These are phyloP conservation scores for Pherbina coryleti DNA, from an alignment of 2,888 invertebrate species.

Conservation along the genomic window DNA sequence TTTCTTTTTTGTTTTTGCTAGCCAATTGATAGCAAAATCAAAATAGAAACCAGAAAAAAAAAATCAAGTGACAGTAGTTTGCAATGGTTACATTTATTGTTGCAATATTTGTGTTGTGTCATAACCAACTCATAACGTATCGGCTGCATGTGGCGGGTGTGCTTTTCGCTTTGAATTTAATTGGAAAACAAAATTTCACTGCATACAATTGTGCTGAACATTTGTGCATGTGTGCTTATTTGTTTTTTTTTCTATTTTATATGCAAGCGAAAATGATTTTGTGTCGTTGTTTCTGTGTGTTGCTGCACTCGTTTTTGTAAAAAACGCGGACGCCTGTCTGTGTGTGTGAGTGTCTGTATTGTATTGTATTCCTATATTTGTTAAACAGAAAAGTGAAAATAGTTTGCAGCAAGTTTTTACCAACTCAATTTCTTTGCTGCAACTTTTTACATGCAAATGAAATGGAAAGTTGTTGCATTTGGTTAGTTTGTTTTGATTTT, in stretches of 20 bases:
- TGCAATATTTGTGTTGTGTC: neutral
- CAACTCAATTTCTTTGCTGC: neutral
- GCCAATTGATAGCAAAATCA: neutral
- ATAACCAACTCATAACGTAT: neutral
- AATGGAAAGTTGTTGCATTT: conserved; percentile 3
- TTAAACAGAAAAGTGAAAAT: neutral
- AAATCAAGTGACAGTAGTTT: too few species aligned
- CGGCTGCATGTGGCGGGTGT: neutral
- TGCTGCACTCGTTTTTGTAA: too few species aligned
- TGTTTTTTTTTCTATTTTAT: neutral
- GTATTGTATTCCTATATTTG: too few species aligned
- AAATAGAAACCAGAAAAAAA: neutral
- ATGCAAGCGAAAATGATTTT: too few species aligned
- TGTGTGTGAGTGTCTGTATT: too few species aligned
- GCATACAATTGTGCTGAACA: neutral
- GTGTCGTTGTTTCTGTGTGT: too few species aligned
- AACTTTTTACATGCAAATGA: neutral
- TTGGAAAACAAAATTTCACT: conserved; percentile 33
- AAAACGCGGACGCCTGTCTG: too few species aligned
- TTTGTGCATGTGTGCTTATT: neutral
- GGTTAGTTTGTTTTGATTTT: neutral
- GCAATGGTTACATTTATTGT: too few species aligned
- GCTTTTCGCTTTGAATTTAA: conserved; percentile 31
- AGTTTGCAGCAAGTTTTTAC: neutral
- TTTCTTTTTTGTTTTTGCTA: neutral